These are phyloP conservation scores for Micoletzkya japonica DNA, from an alignment of 2,888 invertebrate genomes.

Conservation along the genomic window DNA sequence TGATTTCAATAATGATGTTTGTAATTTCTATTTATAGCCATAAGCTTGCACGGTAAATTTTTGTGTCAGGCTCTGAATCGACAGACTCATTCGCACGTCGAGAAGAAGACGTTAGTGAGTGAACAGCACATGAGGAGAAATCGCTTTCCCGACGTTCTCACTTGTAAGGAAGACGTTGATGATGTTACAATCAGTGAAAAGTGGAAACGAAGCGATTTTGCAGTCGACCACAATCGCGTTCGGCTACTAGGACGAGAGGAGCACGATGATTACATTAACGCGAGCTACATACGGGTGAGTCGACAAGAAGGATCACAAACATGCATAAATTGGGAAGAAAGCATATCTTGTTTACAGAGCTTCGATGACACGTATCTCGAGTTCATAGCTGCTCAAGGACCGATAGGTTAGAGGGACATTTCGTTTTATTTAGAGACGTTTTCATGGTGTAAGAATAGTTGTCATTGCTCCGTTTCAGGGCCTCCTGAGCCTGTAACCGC, in stretches of 20 bases:
- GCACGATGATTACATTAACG: slow-evolving; percentile 22
- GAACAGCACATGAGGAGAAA: slow-evolving; percentile 22
- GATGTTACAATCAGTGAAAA: background rate
- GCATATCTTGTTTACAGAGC: background rate
- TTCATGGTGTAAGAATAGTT: background rate
- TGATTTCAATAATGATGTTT: no score
- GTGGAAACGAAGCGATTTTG: no score
- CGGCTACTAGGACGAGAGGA: background rate
- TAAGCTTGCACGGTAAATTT: no score
- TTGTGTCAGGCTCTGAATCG: slow-evolving; percentile 13
- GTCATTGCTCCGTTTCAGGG: background rate
- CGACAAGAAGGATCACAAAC: background rate
- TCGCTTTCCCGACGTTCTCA: slow-evolving; percentile 20
- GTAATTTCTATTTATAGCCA: no score
- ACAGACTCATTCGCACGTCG: slow-evolving; percentile 1
- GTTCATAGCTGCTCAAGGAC: slow-evolving; percentile 28
- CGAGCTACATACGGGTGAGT: slow-evolving; percentile 15
- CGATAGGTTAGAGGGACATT: slow-evolving; percentile 17
- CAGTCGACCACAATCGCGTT: slow-evolving; percentile 26
- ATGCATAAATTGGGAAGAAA: background rate
- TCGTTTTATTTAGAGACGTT: background rate
- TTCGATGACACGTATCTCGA: slow-evolving; percentile 9
- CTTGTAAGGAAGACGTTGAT: slow-evolving; percentile 6
- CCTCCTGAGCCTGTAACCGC: background rate
- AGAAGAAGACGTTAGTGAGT: slow-evolving; percentile 17